A percentile compares a stretch with the other conserved stretches of the same genome.
Evolutionary conservation across 2,797 vertebrate species (phyloP).

Genomic region (Poeciliopsis turneri): DNA sequence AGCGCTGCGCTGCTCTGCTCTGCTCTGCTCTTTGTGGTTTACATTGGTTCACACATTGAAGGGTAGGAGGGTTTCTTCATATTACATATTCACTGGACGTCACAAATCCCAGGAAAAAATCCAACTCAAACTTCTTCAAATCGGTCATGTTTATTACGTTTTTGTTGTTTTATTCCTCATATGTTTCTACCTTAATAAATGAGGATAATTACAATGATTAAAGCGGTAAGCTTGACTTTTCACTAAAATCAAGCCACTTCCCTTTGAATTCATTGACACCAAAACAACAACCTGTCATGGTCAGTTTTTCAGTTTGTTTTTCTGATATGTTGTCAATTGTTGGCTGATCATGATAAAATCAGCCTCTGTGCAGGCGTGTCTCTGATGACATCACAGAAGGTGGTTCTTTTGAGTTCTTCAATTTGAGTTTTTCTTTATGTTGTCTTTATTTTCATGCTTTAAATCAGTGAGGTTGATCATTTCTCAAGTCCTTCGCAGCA

Average conservation of each 20-base stretch:
- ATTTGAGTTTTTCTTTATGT: neutral
- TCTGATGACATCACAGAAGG: neutral
- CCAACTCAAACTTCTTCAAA: neutral
- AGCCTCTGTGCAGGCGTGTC: neutral
- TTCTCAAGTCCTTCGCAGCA: neutral
- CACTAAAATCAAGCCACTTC: neutral
- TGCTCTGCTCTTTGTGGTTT: neutral
- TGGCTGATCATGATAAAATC: neutral
- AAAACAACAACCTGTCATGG: neutral
- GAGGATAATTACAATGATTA: neutral
- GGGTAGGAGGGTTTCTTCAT: neutral
- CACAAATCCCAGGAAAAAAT: neutral
- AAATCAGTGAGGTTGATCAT: neutral
- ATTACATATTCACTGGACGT: neutral
- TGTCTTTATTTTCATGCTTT: neutral
- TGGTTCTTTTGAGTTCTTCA: neutral
- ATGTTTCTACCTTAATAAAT: neutral
- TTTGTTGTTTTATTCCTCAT: neutral
- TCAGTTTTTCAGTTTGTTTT: neutral
- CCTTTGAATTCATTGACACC: neutral
- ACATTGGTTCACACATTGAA: neutral
- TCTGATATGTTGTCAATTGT: neutral
- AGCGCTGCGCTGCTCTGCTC: neutral
- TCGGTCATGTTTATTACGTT: neutral
- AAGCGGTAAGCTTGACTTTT: neutral